Evolutionary conservation across 2,888 invertebrate genomes (phyloP), one percentile per base, ranked within the genome.

Genomic region (Bimastos eiseni): DNA sequence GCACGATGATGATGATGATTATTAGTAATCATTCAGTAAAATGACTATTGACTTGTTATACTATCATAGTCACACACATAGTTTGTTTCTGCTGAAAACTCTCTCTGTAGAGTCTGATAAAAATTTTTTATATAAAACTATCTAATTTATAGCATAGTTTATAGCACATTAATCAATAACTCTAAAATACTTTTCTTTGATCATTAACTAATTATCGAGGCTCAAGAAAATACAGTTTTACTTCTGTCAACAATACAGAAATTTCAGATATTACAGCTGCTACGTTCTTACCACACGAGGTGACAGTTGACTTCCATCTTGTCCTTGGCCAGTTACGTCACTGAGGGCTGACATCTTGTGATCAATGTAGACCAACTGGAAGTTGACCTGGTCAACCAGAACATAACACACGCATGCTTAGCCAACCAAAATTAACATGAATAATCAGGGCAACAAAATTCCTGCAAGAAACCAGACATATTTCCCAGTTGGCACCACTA

Each of bases 291-390:
- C 86, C 86, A 86, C 86, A 24, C 86, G 34, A 13, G 86, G 86
- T 86, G 86, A 86, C 86, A 86, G 86, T 34, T 86, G 86, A 36
- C 17, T 36, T 86, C 36, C 34, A 24, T 70, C 70, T n/a, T 86
- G 36, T 33, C 86, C 86, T 86, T 37, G 86, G n/a, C 86, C 37
- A 86, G 34, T 86, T 86, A 37, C 86, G 36, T 86, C 86, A 34
- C 86, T 86, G 36, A 86, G 37, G 5, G 86, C 86, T 86, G 86
- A 86, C 37, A 37, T 86, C 86, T 86, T 86, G 86, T 86, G 86
- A 34, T 86, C 86, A 86, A 86, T 86, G 86, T 86, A 86, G 34
- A 86, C 37, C 86, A 86, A 24, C 86, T 86, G 86, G n/a, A 86
- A 86, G 37, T 86, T 86, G 24, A 86, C 86, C 86, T 86, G 24